Base-by-base conservation (phyloP, 2,888 invertebrate genomes). In the Cryptus viduatorius region DNA sequence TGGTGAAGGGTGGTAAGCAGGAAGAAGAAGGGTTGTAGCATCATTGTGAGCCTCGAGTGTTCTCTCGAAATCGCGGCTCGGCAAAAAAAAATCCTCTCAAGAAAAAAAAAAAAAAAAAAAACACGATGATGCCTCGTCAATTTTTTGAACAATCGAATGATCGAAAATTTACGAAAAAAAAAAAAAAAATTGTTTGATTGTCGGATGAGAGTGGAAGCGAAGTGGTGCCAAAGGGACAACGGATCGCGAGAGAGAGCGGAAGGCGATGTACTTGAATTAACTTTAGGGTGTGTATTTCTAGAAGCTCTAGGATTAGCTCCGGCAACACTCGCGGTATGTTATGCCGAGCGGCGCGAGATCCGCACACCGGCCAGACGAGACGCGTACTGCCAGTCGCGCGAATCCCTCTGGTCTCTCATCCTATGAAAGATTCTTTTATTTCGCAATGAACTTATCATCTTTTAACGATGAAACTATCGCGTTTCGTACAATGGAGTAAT, bases 241-340 rank as follows among this genome's bases (percentile, higher is more conserved):
- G 69, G 44, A 83, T 73, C 88, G 88, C 79, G 73, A 50, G 68
- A 29, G 61, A 77, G 59, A 77, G 31, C 46, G 72, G n/a, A 88
- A 89, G 89, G 87, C 90, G 88, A 90, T 90, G 91, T 90, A 92
- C 90, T 92, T 92, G 91, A 91, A 91, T 92, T 90, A 90, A 91
- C 90, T 89, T 89, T 88, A 88, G 86, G 87, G 90, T 90, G 84
- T 84, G 88, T 92, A 92, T 92, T 92, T 92, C 90, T 90, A 90
- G 91, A 90, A 86, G 56, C 78, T 91, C 91, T 90, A 87, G 90
- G 90, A 91, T 92, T 92, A 92, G 92, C 91, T 90, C 88, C 86
- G 88, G 76, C 87, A 90, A 89, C 90, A 91, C 87, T 89, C 86
- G 84, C 87, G 91, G 91, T 90, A 90, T 90, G 90, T 90, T 88